Percentiles rank a stretch among this genome's conserved stretches.
Conservation (phyloP, 2,888 invertebrate species). For the Melanostoma mellinum region DNA sequence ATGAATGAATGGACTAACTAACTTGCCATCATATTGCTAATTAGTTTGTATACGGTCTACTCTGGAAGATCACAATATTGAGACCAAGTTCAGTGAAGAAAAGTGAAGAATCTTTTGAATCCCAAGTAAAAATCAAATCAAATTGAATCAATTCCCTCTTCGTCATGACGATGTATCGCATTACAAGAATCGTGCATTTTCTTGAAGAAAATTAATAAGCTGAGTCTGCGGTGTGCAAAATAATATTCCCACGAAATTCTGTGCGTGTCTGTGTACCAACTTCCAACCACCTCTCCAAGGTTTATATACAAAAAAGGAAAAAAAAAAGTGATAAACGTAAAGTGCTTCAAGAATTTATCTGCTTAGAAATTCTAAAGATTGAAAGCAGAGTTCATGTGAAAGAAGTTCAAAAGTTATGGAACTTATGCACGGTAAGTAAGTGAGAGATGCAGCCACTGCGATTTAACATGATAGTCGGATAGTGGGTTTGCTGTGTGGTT, state of each 20-base stretch:
- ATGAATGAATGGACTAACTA: conserved; percentile 53
- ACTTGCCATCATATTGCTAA: conserved; percentile 36
- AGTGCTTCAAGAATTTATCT: conserved; percentile 39
- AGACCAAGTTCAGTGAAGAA: conserved; percentile 11
- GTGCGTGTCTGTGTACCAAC: conserved; percentile 25
- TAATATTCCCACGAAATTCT: conserved; percentile 41
- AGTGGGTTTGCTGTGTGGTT: conserved; percentile 33
- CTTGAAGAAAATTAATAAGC: conserved; percentile 36
- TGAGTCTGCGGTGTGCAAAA: conserved; percentile 41
- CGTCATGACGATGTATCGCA: neutral
- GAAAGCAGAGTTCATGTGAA: conserved; percentile 22
- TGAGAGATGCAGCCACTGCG: conserved; percentile 8
- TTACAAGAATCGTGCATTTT: conserved; percentile 37
- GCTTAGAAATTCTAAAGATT: conserved; percentile 43
- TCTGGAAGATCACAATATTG: neutral
- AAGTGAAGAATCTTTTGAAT: conserved; percentile 7
- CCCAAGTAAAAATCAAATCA: neutral
- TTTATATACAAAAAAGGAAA: conserved; percentile 3
- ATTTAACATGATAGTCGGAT: neutral
- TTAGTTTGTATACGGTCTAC: conserved; percentile 14
- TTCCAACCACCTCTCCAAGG: no score
- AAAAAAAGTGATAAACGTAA: conserved; percentile 46
- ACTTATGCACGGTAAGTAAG: conserved; percentile 60
- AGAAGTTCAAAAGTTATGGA: conserved; percentile 55
- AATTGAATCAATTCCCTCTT: conserved; percentile 20